Percentiles rank a stretch among this genome's conserved stretches.
Evolutionary conservation across 2,113 vertebrate genomes (phyloP).

Genomic region (Triplophysa tibetana): DNA sequence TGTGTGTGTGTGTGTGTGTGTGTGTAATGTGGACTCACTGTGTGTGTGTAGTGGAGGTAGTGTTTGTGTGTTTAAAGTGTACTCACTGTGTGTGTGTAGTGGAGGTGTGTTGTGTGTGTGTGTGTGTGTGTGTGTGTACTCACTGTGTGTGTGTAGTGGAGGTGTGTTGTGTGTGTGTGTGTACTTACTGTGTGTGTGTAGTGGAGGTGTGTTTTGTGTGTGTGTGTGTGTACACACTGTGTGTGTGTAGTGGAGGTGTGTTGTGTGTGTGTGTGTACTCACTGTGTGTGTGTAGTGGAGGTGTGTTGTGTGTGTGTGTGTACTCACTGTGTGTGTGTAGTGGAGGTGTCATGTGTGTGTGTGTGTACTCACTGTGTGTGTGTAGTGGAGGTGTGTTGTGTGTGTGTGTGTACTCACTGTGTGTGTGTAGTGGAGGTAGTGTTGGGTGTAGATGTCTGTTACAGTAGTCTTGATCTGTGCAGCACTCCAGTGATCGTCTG

Average conservation of each 20-base stretch:
- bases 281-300: constrained; percentile 72
- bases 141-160: too few relatives aligned
- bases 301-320: constrained; percentile 72
- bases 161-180: background rate
- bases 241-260: too few relatives aligned
- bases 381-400: constrained; percentile 77
- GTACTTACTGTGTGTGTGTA: constrained; percentile 23
- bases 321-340: too few relatives aligned
- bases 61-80: constrained; percentile 67
- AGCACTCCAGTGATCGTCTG: constrained; percentile 89
- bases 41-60: too few relatives aligned
- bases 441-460: constrained; percentile 91
- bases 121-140: too few relatives aligned
- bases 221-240: background rate
- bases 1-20: too few relatives aligned
- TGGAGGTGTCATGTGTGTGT: background rate
- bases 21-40: too few relatives aligned
- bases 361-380: background rate
- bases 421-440: constrained; percentile 77
- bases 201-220: too few relatives aligned
- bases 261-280: background rate
- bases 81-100: constrained; percentile 53
- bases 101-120: constrained; percentile 86
- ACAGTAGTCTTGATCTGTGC: constrained; percentile 90
- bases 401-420: constrained; percentile 29